Conservation (phyloP, 92 coral and sea anemone species). For the Pocillopora meandrina region DNA sequence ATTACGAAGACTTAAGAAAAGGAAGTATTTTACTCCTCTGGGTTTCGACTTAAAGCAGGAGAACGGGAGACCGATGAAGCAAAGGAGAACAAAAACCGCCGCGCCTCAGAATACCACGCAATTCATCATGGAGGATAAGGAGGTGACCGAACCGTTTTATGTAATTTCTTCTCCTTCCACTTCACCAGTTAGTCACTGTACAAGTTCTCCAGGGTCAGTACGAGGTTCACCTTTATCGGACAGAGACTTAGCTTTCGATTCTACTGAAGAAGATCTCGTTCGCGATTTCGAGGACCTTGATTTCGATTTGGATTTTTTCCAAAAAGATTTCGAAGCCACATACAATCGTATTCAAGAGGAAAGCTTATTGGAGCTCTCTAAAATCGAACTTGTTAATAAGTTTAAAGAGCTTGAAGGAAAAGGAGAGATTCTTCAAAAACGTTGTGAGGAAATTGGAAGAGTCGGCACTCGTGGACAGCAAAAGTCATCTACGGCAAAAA, state of each 20-base stretch:
- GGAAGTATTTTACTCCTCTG: conserved; percentile 49
- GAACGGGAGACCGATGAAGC: conserved; percentile 40
- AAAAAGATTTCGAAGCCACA: conserved; percentile 85
- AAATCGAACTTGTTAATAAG: conserved; percentile 72
- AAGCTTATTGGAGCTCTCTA: conserved; percentile 71
- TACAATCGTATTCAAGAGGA: conserved; percentile 86
- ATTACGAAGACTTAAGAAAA: conserved; percentile 75
- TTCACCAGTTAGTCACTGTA: conserved; percentile 61
- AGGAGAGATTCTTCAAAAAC: conserved; percentile 66
- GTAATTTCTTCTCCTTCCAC: conserved; percentile 56
- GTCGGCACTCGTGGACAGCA: not conserved
- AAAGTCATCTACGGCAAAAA: conserved; percentile 4
- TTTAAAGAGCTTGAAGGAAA: conserved; percentile 68
- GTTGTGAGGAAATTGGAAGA: conserved; percentile 9
- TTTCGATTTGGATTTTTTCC: conserved; percentile 75
- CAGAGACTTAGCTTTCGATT: conserved; percentile 47
- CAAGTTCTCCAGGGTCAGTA: conserved; percentile 64
- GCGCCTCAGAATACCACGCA: conserved; percentile 99
- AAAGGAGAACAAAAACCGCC: conserved; percentile 63
- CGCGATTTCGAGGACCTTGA: conserved; percentile 65
- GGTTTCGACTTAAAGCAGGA: conserved; percentile 26
- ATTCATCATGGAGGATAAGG: conserved; percentile 93
- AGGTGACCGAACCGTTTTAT: conserved; percentile 69
- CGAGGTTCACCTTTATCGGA: conserved; percentile 69
- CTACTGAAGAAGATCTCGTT: conserved; percentile 61